These are phyloP conservation scores for Erebia palarica DNA, from an alignment of 2,888 invertebrate genomes.

Conservation along the genomic window DNA sequence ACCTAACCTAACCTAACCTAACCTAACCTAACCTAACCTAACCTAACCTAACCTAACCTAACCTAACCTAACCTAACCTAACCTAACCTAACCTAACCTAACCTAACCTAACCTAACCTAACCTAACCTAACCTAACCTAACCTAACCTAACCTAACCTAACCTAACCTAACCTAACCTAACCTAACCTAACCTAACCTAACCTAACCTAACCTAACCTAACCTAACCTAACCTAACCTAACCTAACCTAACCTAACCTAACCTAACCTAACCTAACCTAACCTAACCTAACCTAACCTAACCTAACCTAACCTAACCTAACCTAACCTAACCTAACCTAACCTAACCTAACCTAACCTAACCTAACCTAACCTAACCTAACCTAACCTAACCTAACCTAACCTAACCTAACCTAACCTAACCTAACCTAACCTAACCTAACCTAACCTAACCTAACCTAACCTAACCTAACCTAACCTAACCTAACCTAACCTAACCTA, in stretches of 20 bases:
- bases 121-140: conserved; percentile 3
- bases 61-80: conserved; percentile 4
- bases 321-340: conserved; percentile 2
- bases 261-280: conserved; percentile 4
- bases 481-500: conserved; percentile 4
- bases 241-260: conserved; percentile 4
- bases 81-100: conserved; percentile 4
- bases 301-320: conserved; percentile 4
- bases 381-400: conserved; percentile 4
- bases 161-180: not conserved
- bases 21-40: not conserved
- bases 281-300: conserved; percentile 4
- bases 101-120: conserved; percentile 3
- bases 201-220: conserved; percentile 4
- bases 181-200: conserved; percentile 4
- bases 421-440: conserved; percentile 4
- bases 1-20: conserved; percentile 4
- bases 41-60: conserved; percentile 4
- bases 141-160: conserved; percentile 3
- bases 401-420: conserved; percentile 4
- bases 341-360: conserved; percentile 4
- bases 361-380: conserved; percentile 4
- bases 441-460: conserved; percentile 3
- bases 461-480: conserved; percentile 4
- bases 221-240: conserved; percentile 4